Conservation (phyloP, 2,113 vertebrate species). For the Brachyhypopomus gauderio region DNA sequence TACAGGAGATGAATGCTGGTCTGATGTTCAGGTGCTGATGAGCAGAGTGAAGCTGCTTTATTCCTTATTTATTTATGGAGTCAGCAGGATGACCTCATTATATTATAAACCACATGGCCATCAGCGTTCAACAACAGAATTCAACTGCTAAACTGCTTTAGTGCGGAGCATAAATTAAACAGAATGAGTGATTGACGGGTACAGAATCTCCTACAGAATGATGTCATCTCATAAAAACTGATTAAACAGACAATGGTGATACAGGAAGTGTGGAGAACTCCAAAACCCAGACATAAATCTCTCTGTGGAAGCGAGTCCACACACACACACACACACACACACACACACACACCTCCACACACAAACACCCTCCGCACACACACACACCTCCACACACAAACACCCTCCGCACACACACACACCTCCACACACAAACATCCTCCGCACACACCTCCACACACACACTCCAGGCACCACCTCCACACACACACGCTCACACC, state of each 20-base stretch:
- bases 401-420: too few species aligned
- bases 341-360: too few species aligned
- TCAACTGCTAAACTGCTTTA: background rate
- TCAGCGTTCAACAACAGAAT: constrained; percentile 2
- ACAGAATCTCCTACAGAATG: background rate
- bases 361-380: too few species aligned
- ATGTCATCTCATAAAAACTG: background rate
- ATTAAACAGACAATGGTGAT: background rate
- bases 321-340: too few species aligned
- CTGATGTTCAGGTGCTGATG: background rate
- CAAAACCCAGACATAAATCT: constrained; percentile 1
- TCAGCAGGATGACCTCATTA: constrained; percentile 7
- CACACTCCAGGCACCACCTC: too few species aligned
- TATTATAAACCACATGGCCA: background rate
- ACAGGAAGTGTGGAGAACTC: background rate
- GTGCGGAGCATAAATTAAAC: too few species aligned
- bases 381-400: too few species aligned
- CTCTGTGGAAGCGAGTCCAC: background rate
- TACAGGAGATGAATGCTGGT: too few species aligned
- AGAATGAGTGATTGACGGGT: too few species aligned
- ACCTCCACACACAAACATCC: too few species aligned
- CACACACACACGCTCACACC: too few species aligned
- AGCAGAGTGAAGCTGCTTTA: background rate
- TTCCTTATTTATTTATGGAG: background rate
- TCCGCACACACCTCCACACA: too few species aligned